Base-by-base conservation (phyloP, 2,888 invertebrate genomes). In the Andrena flavipes region DNA sequence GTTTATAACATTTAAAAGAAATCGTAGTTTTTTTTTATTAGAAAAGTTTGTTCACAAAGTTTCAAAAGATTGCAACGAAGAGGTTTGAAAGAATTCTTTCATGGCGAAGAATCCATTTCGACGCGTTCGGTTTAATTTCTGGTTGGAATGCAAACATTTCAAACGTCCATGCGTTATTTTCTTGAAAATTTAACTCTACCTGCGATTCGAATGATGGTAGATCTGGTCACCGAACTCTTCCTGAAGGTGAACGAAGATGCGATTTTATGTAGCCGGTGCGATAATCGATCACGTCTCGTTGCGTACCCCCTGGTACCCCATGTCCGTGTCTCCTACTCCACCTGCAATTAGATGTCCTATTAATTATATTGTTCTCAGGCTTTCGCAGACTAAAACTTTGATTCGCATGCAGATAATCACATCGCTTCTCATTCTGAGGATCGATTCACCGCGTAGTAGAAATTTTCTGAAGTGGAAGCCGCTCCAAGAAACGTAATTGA, bases 201-300 rank as follows among this genome's bases (percentile, higher is more conserved):
- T 74, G 77, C 1, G 20, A 68, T 59, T 20, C 42, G 64, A 62
- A 16, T n/a, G 30, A 72, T 20, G 33, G 26, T 42, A 63, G 68
- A 78, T 73, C 63, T 88, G 88, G 96, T 98, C 97, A 98, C 96
- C 98, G 96, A 94, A 98, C 98, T 94, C 98, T 96, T 93, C 98
- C 98, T 87, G 98, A 98, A 68, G 98, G 98, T 91, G 98, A 98
- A 90, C 98, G 96, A 91, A 98, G 96, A 94, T 98, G 97, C 88
- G 98, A 98, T 91, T 98, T 96, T 94, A 98, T 98, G 95, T 98
- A 98, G 84, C 97, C 97, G 63, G 97, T 97, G 91, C 97, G 96
- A 94, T 97, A 97, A 94, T 97, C 97, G 92, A 97, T 96, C 71
- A 96, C 95, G 94, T 96, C 96, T 85, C 96, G 95, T 90, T 95